Base-by-base conservation (phyloP, 2,113 vertebrate genomes). In the Labeo rohita region DNA sequence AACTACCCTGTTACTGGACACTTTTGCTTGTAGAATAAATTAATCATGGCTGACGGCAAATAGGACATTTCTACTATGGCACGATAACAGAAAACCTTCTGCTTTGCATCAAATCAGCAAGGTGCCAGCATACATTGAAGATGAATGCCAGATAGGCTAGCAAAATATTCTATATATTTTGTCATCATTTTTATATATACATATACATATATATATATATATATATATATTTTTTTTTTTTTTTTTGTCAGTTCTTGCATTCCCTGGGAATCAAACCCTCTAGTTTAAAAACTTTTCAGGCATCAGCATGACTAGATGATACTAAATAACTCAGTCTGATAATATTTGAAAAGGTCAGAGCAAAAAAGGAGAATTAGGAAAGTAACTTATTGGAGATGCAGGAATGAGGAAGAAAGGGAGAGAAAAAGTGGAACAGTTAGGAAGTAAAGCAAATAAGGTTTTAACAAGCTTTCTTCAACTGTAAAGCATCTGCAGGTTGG, bases 401-500 rank as follows among this genome's bases (percentile, higher is more conserved):
- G 80, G 72, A 59, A 87, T 45, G 50, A 82, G 36, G 47, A 73
- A 43, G 43, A 34, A 36, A 50, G 63, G 18, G 11, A 34, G 68
- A 61, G 72, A 54, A 43, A 73, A 50, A 72, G 18, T 65, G 9
- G 59, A 80, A 59, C 8, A 80, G 36, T 21, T 54, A 65, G 50
- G 49, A 11, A 23, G 54, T 16, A 43, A 36, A 73, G 83, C 89
- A 93, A 94, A 92, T 93, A 92, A 91, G 88, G 91, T 89, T 86
- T 92, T 92, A 91, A 93, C 13, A 68, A 52, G 80, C 89, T 91
- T 90, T 92, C 86, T 82, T 87, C 76, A 88, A 90, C 89, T 86
- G 78, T 90, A 88, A 90, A 91, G 86, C 89, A 91, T 93, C 90
- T 91, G 92, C 86, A 89, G 84, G 39, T 83, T 89, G 85, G 90